phyloP scores from a whole-genome alignment of 92 coral and sea anemone genomes.

The Palythoa caribaeorum region DNA sequence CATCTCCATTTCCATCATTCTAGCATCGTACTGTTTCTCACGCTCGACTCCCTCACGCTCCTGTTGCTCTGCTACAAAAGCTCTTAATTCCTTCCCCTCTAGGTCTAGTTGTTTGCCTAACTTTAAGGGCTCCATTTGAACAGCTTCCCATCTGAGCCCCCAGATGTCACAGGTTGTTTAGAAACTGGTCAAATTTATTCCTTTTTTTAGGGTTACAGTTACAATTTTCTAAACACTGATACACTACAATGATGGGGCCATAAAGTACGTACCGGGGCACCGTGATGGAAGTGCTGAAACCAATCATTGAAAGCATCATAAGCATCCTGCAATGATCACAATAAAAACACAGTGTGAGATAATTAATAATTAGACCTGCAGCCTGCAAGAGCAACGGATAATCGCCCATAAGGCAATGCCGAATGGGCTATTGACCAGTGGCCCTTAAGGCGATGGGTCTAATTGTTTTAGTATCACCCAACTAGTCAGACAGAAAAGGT shows the following conservation, averaged over 20 bases:
- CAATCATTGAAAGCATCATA: slow-evolving; percentile 92
- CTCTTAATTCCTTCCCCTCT: background rate
- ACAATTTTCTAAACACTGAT: background rate
- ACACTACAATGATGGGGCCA: background rate
- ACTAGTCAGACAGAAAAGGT: no score
- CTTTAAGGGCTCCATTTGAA: slow-evolving; percentile 1
- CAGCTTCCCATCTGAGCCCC: background rate
- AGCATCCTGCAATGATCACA: slow-evolving; percentile 70
- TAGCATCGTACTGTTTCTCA: background rate
- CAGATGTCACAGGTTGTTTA: background rate
- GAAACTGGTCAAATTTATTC: no score
- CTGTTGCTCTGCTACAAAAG: background rate
- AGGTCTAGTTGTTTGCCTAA: background rate
- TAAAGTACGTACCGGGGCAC: slow-evolving; percentile 75
- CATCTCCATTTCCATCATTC: background rate
- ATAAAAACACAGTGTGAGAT: background rate
- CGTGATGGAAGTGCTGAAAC: slow-evolving; percentile 97
- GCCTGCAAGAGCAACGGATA: no score
- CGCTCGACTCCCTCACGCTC: background rate
- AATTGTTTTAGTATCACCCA: no score
- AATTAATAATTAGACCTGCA: background rate
- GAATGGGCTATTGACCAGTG: no score
- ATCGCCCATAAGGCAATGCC: no score
- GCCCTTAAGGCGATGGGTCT: no score
- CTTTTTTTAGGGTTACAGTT: no score